Conservation (phyloP, 1,140 invertebrate species). For the Megathymus violae region DNA sequence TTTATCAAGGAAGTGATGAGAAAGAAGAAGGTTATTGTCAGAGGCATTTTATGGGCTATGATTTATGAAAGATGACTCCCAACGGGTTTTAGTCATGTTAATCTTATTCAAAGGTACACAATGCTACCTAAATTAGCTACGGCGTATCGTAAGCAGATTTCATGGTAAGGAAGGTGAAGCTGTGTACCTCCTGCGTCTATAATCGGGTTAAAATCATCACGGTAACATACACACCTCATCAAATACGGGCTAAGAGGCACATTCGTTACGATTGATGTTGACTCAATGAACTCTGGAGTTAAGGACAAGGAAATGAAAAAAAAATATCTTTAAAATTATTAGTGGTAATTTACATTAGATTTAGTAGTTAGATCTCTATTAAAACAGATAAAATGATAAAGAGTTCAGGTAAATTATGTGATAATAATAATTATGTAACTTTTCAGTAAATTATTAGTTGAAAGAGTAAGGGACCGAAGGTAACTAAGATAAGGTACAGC, state of each 20-base stretch:
- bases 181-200: slow-evolving; percentile 35
- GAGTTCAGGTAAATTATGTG: too few relatives aligned
- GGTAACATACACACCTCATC: slow-evolving; percentile 5
- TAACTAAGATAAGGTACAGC: too few relatives aligned
- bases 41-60: slow-evolving; percentile 80
- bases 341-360: too few relatives aligned
- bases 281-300: slow-evolving; percentile 10
- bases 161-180: slow-evolving; percentile 42
- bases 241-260: background rate
- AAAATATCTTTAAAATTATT: too few relatives aligned
- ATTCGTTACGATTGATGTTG: slow-evolving; percentile 9
- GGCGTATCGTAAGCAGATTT: slow-evolving; percentile 63
- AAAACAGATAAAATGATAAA: too few relatives aligned
- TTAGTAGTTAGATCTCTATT: too few relatives aligned
- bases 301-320: too few relatives aligned
- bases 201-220: slow-evolving; percentile 29
- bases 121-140: slow-evolving; percentile 83
- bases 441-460: too few relatives aligned
- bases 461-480: too few relatives aligned
- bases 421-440: too few relatives aligned
- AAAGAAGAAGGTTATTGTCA: slow-evolving; percentile 77
- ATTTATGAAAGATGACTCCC: slow-evolving; percentile 82
- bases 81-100: slow-evolving; percentile 78
- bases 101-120: slow-evolving; percentile 81
- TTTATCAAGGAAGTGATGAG: slow-evolving; percentile 64